Conservation (phyloP, 2,113 vertebrate species). For the Ramphastos sulfuratus region DNA sequence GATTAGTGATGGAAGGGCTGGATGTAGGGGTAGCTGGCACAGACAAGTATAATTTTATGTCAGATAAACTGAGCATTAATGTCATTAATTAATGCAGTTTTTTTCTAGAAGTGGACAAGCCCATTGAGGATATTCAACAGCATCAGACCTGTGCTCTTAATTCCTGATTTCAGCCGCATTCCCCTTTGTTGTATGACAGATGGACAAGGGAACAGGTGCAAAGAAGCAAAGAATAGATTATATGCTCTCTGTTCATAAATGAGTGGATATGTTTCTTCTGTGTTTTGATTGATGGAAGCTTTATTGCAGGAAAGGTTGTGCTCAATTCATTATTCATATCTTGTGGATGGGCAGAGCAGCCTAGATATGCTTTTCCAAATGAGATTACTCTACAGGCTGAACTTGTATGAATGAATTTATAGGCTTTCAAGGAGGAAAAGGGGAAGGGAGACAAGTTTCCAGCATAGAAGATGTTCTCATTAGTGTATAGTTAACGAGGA, state of each 20-base stretch:
- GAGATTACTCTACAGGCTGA: background rate
- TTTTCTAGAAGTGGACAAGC: background rate
- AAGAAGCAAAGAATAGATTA: background rate
- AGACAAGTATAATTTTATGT: background rate
- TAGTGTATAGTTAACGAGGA: background rate
- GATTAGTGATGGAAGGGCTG: background rate
- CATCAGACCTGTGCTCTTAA: background rate
- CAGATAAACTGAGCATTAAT: background rate
- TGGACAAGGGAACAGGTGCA: background rate
- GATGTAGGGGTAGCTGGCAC: background rate
- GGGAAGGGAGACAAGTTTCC: background rate
- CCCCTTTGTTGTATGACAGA: background rate
- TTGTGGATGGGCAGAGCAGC: background rate
- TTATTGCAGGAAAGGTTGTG: slow-evolving; percentile 21
- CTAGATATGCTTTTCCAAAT: slow-evolving; percentile 17
- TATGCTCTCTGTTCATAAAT: background rate
- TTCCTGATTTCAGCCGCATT: background rate
- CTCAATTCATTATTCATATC: slow-evolving; percentile 33
- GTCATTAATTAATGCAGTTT: background rate
- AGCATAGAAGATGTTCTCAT: background rate
- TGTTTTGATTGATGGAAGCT: slow-evolving; percentile 48
- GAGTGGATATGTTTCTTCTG: background rate
- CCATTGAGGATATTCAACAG: background rate
- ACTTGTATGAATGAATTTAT: background rate
- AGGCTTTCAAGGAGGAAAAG: background rate